Evolutionary conservation across 2,797 vertebrate species (phyloP).

Genomic region (Merluccius polli): DNA sequence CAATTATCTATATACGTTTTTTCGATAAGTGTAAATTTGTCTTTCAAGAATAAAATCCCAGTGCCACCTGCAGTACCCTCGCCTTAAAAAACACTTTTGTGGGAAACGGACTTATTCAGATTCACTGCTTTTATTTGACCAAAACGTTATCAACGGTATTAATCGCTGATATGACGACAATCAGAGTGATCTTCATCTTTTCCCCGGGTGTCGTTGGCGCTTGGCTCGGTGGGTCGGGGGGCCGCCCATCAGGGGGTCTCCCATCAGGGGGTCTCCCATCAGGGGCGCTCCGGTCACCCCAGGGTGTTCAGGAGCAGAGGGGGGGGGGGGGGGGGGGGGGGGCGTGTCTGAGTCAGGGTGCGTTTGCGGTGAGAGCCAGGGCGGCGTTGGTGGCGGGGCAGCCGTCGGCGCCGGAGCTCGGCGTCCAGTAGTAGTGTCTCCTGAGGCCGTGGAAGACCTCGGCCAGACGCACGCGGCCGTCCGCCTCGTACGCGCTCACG

Average conservation of each 20-base stretch:
- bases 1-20: no score
- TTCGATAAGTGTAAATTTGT: no score
- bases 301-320: background rate
- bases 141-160: background rate
- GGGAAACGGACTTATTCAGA: no score
- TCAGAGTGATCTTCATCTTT: background rate
- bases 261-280: no score
- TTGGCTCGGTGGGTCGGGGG: background rate
- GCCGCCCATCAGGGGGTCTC: background rate
- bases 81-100: no score
- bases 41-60: no score
- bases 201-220: background rate
- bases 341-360: background rate
- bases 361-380: conserved; percentile 1
- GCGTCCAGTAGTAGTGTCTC: conserved; percentile 74
- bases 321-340: background rate
- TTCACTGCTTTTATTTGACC: background rate
- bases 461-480: conserved; percentile 71
- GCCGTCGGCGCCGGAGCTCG: conserved; percentile 33
- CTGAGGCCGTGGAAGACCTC: conserved; percentile 75
- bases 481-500: conserved; percentile 75
- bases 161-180: background rate
- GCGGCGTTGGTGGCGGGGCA: conserved; percentile 55
- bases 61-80: no score
- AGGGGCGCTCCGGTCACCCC: no score